These are phyloP conservation scores for Petrolisthes manimaculis DNA, from an alignment of 2,888 invertebrate genomes.

Conservation along the genomic window DNA sequence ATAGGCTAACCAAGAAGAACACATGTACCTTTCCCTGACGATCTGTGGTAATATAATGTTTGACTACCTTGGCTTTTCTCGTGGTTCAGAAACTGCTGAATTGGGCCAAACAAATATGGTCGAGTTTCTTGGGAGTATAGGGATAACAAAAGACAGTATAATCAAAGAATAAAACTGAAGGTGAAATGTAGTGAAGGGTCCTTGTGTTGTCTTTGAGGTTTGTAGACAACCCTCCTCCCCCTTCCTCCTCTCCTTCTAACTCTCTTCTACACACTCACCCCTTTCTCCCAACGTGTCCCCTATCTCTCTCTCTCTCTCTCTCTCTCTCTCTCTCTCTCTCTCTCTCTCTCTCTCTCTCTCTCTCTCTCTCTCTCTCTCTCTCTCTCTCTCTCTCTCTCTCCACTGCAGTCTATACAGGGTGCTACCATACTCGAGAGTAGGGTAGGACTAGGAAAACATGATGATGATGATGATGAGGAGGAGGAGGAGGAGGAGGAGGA, in stretches of 20 bases:
- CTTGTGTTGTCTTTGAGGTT: slow-evolving; percentile 47
- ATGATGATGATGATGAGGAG: no score
- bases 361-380: neutral
- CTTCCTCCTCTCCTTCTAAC: neutral
- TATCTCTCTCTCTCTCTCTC: no score
- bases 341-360: neutral
- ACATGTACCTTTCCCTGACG: neutral
- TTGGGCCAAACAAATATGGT: no score
- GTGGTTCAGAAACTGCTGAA: no score
- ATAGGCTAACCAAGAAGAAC: neutral
- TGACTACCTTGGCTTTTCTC: no score
- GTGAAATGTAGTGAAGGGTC: slow-evolving; percentile 42
- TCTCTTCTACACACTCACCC: neutral
- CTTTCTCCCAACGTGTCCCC: no score
- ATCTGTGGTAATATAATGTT: no score
- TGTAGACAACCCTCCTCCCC: slow-evolving; percentile 9
- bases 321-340: no score
- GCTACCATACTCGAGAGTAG: no score
- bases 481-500: no score
- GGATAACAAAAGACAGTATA: slow-evolving; percentile 2
- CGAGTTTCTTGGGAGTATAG: neutral
- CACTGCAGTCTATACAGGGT: no score
- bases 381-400: neutral
- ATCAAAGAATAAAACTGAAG: slow-evolving; percentile 36
- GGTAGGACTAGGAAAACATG: no score